These are phyloP conservation scores for Idaea dimidiata DNA, from an alignment of 2,888 invertebrate genomes.

Conservation along the genomic window DNA sequence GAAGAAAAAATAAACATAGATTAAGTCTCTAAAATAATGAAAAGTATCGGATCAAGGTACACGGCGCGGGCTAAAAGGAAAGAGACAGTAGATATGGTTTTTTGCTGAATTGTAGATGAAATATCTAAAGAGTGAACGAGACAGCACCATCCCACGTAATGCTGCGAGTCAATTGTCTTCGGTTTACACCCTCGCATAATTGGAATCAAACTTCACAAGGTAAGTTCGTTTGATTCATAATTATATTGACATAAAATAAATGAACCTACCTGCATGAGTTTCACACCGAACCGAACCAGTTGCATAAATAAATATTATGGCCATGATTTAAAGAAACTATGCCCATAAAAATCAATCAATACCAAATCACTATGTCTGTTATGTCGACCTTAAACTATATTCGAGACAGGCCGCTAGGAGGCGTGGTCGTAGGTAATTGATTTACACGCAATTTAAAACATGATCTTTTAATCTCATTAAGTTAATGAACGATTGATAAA, in stretches of 20 bases:
- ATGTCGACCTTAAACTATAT: constrained; percentile 21
- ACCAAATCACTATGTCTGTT: constrained; percentile 18
- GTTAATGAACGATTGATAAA: neutral
- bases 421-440: constrained; percentile 17
- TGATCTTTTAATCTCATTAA: neutral
- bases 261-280: neutral
- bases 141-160: too few species aligned
- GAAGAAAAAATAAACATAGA: too few species aligned
- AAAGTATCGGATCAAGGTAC: too few species aligned
- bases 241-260: neutral
- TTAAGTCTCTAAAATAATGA: too few species aligned
- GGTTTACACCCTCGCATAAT: too few species aligned
- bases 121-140: too few species aligned
- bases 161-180: too few species aligned
- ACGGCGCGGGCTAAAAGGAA: too few species aligned
- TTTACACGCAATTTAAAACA: constrained; percentile 6
- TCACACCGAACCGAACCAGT: neutral
- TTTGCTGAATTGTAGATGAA: too few species aligned
- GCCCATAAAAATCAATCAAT: constrained; percentile 19
- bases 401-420: constrained; percentile 12
- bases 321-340: constrained; percentile 5
- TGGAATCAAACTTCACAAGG: too few species aligned
- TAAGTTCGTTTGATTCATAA: too few species aligned
- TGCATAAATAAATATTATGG: constrained; percentile 8
- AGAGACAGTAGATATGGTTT: too few species aligned